Conservation (phyloP, 2,888 invertebrate genomes). For the Azorinus chamasolen region DNA sequence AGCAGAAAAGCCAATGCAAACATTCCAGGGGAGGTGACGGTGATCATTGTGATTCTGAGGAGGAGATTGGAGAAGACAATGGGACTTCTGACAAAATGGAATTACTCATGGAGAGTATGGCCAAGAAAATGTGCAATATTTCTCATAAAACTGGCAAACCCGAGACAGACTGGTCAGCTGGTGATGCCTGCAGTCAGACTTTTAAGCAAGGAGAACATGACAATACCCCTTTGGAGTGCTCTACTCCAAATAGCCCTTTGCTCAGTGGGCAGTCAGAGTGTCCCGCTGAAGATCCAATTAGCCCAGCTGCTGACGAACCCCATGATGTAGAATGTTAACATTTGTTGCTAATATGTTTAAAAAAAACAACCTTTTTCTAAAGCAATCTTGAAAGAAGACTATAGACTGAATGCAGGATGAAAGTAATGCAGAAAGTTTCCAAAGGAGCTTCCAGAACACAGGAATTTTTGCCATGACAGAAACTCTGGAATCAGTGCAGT, state of each 20-base stretch:
- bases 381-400: no score
- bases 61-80: conserved; percentile 27
- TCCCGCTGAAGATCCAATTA: neutral
- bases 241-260: conserved; percentile 1
- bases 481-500: no score
- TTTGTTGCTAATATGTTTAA: neutral
- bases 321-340: conserved; percentile 18
- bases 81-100: conserved; percentile 58
- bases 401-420: no score
- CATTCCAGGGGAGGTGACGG: conserved; percentile 33
- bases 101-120: conserved; percentile 66
- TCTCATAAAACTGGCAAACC: conserved; percentile 9
- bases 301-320: conserved; percentile 7
- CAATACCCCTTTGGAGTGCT: neutral
- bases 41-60: conserved; percentile 34
- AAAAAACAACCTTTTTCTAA: no score
- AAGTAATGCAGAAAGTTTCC: no score
- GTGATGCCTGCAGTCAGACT: neutral
- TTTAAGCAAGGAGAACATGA: no score
- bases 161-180: neutral
- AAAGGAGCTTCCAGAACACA: no score
- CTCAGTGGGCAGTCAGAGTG: neutral
- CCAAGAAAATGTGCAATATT: conserved; percentile 65
- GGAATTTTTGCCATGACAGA: no score
- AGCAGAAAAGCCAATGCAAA: neutral